Base-by-base conservation (phyloP, 1,140 invertebrate species). In the Acromyrmex charruanus region DNA sequence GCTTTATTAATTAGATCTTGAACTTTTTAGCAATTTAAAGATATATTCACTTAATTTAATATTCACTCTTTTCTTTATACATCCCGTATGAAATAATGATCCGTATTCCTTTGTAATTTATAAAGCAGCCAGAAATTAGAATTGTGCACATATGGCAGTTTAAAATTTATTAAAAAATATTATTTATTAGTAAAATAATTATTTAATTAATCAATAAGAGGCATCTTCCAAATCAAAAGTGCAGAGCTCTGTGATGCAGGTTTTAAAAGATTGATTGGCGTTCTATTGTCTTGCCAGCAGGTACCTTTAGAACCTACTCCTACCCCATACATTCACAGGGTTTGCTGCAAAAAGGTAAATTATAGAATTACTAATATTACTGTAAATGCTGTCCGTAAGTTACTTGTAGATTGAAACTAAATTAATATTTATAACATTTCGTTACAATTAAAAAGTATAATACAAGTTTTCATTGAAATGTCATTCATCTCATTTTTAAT, bases 201-300 rank as follows among this genome's bases (percentile, higher is more conserved):
- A 82, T 21, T 61, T 10, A 1, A 61, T 44, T 61, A 82, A 69
- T 80, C 10, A 49, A 81, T 86, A 61, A 66, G 65, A 25, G 49
- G 51, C 77, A 66, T 28, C 53, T 16, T 63, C 69, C 69, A 61
- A 84, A 84, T 61, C 77, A 89, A 90, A 90, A 90, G 69, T 86
- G 61, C 72, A 59, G 51, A 81, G 87, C n/a, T 91, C 53, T 71
- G 75, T 77, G 68, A 80, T 87, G 79, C 74, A 85, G 82, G 63
- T 91, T 90, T 90, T 88, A 86, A 88, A 84, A 85, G 88, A 94
- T 91, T 93, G 89, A 94, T 94, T 93, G 89, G 93, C 91, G 89
- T 93, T 94, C 90, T 94, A 84, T 94, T 94, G 90, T 94, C 93
- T 93, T 94, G 93, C 93, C 93, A 90, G 94, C 94, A 95, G 94